Evolutionary conservation across 1,140 invertebrate species (phyloP).

Genomic region (Bombus impatiens): DNA sequence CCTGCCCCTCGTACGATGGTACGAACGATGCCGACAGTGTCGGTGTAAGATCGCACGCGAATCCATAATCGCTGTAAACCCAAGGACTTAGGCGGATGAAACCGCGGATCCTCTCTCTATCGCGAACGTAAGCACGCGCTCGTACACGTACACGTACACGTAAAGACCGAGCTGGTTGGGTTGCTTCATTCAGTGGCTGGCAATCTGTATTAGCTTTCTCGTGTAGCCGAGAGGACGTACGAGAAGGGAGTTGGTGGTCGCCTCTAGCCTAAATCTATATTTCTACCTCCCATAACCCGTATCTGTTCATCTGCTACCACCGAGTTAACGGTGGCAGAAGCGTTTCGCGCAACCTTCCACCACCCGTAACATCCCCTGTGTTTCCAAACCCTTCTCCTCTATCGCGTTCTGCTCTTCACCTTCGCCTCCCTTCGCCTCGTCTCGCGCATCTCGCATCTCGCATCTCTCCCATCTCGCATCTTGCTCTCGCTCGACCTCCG

Average conservation of each 20-base stretch:
- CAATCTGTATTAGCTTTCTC: constrained; percentile 52
- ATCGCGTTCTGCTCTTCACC: neutral
- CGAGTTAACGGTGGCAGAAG: constrained; percentile 63
- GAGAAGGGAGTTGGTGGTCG: constrained; percentile 60
- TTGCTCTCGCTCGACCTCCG: constrained; percentile 47
- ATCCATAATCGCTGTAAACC: constrained; percentile 79
- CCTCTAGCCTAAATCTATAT: constrained; percentile 80
- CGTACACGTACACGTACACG: constrained; percentile 1
- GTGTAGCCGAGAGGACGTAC: constrained; percentile 55
- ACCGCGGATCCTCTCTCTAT: constrained; percentile 74
- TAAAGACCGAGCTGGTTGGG: neutral
- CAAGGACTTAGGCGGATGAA: constrained; percentile 75
- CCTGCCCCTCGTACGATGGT: constrained; percentile 33
- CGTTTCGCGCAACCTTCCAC: constrained; percentile 64
- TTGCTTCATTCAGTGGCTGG: constrained; percentile 9
- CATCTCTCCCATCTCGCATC: constrained; percentile 13
- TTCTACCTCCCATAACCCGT: constrained; percentile 76
- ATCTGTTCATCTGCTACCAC: constrained; percentile 80
- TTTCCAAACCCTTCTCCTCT: neutral
- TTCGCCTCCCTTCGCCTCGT: neutral
- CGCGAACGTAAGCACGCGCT: constrained; percentile 49
- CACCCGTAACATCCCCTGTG: constrained; percentile 38
- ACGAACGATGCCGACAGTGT: constrained; percentile 29
- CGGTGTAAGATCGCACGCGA: constrained; percentile 71
- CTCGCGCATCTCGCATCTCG: neutral